phyloP scores from a whole-genome alignment of 2,113 vertebrate genomes.

The Okapia johnstoni region DNA sequence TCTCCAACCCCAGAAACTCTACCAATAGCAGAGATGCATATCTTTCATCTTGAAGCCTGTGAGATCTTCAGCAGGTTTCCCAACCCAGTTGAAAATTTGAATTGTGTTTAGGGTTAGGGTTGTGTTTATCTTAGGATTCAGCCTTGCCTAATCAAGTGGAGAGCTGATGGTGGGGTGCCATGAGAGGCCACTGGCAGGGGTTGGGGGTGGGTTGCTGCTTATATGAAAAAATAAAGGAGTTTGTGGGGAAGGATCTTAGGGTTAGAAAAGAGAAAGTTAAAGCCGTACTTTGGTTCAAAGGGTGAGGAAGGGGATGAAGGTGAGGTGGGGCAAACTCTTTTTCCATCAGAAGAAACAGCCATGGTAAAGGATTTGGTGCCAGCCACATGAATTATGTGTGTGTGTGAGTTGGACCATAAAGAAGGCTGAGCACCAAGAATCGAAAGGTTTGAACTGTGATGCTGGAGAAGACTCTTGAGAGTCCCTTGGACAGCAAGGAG shows the following conservation, averaged over 20 bases:
- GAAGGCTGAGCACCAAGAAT: neutral
- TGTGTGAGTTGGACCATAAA: neutral
- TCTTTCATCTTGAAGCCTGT: neutral
- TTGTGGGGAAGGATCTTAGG: neutral
- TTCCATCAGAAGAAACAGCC: neutral
- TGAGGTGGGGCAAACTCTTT: neutral
- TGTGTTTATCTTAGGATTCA: neutral
- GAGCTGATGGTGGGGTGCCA: neutral
- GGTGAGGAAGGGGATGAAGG: neutral
- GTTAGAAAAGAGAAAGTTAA: neutral
- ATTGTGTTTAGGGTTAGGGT: neutral
- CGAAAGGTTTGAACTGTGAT: neutral
- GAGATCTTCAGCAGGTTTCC: neutral
- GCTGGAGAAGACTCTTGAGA: neutral
- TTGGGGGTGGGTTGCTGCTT: neutral
- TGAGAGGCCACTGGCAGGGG: neutral
- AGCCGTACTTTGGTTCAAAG: neutral
- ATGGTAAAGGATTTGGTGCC: neutral
- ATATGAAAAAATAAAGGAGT: neutral
- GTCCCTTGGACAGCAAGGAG: neutral
- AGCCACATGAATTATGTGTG: fast-evolving
- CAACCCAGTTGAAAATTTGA: neutral
- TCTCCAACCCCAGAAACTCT: neutral
- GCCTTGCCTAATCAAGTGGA: neutral
- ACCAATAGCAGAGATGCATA: neutral